A percentile compares a stretch with the other conserved stretches of the same genome.
Evolutionary conservation across 2,113 vertebrate species (phyloP).

Genomic region (Fregata magnificens): DNA sequence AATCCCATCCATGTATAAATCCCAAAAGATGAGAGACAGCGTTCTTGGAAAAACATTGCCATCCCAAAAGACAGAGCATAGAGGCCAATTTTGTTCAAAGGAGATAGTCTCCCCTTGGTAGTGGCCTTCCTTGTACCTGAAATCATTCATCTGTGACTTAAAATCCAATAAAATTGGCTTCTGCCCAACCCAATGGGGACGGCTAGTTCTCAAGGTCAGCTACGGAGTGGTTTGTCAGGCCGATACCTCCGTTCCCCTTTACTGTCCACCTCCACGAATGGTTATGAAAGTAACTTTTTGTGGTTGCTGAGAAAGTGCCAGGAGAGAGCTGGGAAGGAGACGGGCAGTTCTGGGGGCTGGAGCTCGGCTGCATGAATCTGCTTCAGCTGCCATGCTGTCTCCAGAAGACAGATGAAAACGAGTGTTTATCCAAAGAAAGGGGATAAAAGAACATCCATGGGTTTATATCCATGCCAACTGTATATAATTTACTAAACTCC

Average conservation of each 20-base stretch:
- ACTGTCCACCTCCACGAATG: not conserved
- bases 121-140: not conserved
- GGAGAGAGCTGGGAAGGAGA: not conserved
- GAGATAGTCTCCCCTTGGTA: not conserved
- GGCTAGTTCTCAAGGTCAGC: not conserved
- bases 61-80: not conserved
- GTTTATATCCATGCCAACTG: not conserved
- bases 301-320: not conserved
- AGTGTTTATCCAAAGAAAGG: not conserved
- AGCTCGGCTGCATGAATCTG: not conserved
- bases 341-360: not conserved
- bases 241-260: rapidly evolving
- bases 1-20: not conserved
- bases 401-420: not conserved
- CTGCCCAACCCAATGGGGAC: not conserved
- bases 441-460: not conserved
- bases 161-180: not conserved
- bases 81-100: not conserved
- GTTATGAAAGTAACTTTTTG: not conserved
- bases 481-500: not conserved
- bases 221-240: not conserved
- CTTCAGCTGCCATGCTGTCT: not conserved
- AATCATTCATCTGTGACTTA: not conserved
- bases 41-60: not conserved
- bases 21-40: not conserved